These are phyloP conservation scores for Syngnathus floridae DNA, from an alignment of 2,113 vertebrate genomes.

Conservation along the genomic window DNA sequence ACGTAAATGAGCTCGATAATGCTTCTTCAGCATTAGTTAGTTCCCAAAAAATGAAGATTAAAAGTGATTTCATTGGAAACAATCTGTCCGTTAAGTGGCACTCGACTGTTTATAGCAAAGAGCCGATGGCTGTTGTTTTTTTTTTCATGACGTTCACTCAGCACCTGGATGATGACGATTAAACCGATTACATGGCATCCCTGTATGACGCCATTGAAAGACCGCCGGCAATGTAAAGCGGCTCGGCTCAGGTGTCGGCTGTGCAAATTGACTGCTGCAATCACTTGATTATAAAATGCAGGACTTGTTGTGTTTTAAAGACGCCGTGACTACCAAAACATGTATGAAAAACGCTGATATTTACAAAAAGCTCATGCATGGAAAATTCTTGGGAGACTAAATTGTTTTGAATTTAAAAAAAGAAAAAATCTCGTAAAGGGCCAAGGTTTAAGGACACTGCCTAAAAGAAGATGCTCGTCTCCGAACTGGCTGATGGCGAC, in stretches of 20 bases:
- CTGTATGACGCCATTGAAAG: not conserved
- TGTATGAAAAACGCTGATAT: no score
- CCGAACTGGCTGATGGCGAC: not conserved
- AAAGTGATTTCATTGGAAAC: not conserved
- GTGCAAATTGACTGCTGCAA: not conserved
- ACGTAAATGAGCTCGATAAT: no score
- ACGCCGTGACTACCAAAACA: no score
- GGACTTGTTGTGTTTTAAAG: not conserved
- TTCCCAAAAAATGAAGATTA: no score
- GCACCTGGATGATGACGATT: not conserved
- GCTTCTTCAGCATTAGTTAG: no score
- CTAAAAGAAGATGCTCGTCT: not conserved
- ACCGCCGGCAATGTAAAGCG: not conserved
- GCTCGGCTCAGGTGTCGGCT: not conserved
- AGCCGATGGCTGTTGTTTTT: not conserved
- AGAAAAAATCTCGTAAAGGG: not conserved
- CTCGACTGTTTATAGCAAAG: not conserved
- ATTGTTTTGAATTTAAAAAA: no score
- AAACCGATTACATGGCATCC: not conserved
- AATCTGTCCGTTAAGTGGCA: not conserved
- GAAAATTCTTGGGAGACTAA: no score
- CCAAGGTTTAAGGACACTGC: not conserved
- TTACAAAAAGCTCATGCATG: no score
- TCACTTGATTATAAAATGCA: not conserved
- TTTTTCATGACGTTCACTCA: not conserved